Evolutionary conservation across 2,888 invertebrate species (phyloP).

Genomic region (Trichogramma evanescens): DNA sequence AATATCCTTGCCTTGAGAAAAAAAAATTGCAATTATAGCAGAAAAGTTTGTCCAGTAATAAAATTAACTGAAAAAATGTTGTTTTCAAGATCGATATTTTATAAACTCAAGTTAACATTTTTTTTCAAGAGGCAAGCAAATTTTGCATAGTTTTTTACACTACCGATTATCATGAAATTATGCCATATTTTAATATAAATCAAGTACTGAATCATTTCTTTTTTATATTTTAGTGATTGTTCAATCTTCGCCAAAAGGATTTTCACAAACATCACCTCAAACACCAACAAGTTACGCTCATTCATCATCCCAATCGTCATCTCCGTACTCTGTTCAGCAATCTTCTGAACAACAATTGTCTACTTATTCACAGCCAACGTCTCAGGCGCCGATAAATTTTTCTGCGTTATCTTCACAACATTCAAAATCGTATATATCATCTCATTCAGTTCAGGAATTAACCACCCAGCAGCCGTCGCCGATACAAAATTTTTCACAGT

Average conservation of each 20-base stretch:
- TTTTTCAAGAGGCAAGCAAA: no score
- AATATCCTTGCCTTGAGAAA: no score
- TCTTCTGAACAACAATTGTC: conserved; percentile 41
- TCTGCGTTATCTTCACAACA: conserved; percentile 27
- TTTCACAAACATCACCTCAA: conserved; percentile 39
- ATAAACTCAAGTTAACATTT: no score
- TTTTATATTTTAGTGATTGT: conserved; percentile 17
- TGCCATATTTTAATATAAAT: conserved; percentile 21
- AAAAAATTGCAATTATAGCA: no score
- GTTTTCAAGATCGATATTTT: no score
- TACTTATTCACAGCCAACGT: conserved; percentile 40
- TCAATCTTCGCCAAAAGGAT: conserved; percentile 34
- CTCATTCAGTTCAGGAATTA: no score
- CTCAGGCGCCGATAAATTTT: conserved; percentile 28
- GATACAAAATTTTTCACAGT: conserved; percentile 20
- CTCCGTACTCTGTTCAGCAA: conserved; percentile 46
- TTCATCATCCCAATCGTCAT: conserved; percentile 38
- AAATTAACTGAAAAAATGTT: no score
- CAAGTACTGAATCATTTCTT: neutral
- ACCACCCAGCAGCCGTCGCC: neutral
- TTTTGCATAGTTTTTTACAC: no score
- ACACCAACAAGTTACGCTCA: conserved; percentile 46
- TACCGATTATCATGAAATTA: no score
- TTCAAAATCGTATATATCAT: conserved; percentile 18
- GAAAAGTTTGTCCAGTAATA: no score